Evolutionary conservation across 2,888 invertebrate genomes (phyloP).

Genomic region (Diloba caeruleocephala): DNA sequence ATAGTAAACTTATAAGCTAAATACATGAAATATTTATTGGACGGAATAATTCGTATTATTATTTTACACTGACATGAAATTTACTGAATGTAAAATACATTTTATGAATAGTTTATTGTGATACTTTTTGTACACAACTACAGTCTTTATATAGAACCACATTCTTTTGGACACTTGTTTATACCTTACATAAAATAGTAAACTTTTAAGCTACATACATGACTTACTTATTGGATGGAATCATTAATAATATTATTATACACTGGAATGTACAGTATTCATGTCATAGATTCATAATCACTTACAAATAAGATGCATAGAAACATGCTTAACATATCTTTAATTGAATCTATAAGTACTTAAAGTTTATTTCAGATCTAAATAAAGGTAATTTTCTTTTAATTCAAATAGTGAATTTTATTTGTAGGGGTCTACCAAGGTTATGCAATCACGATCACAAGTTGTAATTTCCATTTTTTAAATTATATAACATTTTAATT

Average conservation of each 20-base stretch:
- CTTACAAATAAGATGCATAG: not conserved
- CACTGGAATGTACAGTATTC: constrained; percentile 12
- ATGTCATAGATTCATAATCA: not conserved
- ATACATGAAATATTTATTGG: constrained; percentile 24
- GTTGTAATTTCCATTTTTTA: too few relatives aligned
- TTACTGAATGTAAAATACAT: too few relatives aligned
- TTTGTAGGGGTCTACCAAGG: too few relatives aligned
- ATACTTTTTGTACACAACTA: constrained; percentile 9
- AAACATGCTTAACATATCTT: constrained; percentile 3
- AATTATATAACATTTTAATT: too few relatives aligned
- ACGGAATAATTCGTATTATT: constrained; percentile 30
- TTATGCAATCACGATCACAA: too few relatives aligned
- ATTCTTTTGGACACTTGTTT: constrained; percentile 27
- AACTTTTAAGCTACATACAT: constrained; percentile 21
- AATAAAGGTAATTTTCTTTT: too few relatives aligned
- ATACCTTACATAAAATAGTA: constrained; percentile 6
- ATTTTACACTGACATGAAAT: too few relatives aligned
- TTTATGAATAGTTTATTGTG: too few relatives aligned
- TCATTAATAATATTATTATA: too few relatives aligned
- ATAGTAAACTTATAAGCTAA: constrained; percentile 20
- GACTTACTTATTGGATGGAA: constrained; percentile 33
- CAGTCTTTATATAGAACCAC: constrained; percentile 29
- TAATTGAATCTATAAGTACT: not conserved
- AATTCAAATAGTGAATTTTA: too few relatives aligned
- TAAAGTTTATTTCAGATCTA: constrained; percentile 11